phyloP scores from a whole-genome alignment of 2,113 vertebrate species.

The Porphyrio hochstetteri region DNA sequence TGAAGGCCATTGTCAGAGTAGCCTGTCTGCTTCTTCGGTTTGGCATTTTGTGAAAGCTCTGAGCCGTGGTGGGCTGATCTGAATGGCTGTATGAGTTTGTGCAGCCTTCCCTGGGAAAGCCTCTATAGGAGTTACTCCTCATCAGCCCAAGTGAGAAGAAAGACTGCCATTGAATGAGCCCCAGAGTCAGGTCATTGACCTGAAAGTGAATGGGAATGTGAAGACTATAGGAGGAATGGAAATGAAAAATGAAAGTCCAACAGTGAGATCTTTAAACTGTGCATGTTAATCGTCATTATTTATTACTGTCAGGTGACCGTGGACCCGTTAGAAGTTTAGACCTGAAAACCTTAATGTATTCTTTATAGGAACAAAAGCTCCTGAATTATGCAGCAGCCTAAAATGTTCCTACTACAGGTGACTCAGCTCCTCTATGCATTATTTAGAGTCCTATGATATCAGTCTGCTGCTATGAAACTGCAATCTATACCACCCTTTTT shows the following conservation, averaged over 20 bases:
- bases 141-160: neutral
- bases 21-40: neutral
- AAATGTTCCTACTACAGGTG: constrained; percentile 21
- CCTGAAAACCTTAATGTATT: neutral
- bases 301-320: neutral
- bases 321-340: neutral
- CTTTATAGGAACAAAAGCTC: constrained; percentile 1
- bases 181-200: neutral
- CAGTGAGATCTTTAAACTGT: neutral
- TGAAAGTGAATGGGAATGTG: neutral
- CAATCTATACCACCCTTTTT: neutral
- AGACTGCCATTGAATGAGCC: neutral
- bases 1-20: neutral
- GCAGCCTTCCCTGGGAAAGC: neutral
- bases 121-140: rapidly evolving
- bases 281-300: neutral
- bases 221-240: neutral
- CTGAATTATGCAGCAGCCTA: constrained; percentile 8
- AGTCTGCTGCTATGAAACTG: neutral
- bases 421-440: constrained; percentile 22
- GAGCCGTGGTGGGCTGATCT: neutral
- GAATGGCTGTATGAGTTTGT: neutral
- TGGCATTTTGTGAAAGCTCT: neutral
- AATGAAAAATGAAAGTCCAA: neutral
- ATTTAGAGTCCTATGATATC: neutral